Percentiles rank a stretch among this genome's conserved stretches.
Conservation (phyloP, 1,140 invertebrate species). For the Bombus confusus region DNA sequence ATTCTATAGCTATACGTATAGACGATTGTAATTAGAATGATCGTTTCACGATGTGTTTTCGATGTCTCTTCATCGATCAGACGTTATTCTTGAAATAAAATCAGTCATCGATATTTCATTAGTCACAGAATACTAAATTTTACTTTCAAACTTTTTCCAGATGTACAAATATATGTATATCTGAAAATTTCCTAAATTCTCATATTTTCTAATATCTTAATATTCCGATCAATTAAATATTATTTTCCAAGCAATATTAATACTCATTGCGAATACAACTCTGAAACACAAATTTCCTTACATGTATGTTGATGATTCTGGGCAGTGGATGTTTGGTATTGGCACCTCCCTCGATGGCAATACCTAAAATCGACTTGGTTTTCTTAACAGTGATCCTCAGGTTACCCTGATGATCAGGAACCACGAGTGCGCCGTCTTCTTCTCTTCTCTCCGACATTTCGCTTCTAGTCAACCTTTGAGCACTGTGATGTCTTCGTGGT, state of each 20-base stretch:
- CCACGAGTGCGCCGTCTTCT: conserved; percentile 86
- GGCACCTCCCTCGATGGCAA: conserved; percentile 97
- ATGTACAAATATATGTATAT: too few species aligned
- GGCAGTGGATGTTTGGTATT: conserved; percentile 97
- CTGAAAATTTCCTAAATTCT: too few species aligned
- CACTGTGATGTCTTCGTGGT: conserved; percentile 78
- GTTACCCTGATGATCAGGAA: conserved; percentile 92
- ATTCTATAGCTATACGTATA: too few species aligned
- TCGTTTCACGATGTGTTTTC: too few species aligned
- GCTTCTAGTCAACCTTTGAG: conserved; percentile 76
- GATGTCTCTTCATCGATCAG: too few species aligned
- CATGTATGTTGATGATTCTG: conserved; percentile 98
- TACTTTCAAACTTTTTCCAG: neutral
- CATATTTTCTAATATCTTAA: too few species aligned
- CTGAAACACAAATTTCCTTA: conserved; percentile 81
- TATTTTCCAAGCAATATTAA: neutral
- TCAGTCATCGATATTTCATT: too few species aligned
- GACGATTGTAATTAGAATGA: too few species aligned
- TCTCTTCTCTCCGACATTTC: conserved; percentile 84
- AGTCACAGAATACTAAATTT: neutral
- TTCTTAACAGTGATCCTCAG: conserved; percentile 94
- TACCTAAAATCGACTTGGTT: conserved; percentile 95
- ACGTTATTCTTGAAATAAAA: too few species aligned
- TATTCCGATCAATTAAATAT: too few species aligned
- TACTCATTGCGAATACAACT: neutral